These are phyloP conservation scores for Melanostoma mellinum DNA, from an alignment of 2,888 invertebrate genomes.

Conservation along the genomic window DNA sequence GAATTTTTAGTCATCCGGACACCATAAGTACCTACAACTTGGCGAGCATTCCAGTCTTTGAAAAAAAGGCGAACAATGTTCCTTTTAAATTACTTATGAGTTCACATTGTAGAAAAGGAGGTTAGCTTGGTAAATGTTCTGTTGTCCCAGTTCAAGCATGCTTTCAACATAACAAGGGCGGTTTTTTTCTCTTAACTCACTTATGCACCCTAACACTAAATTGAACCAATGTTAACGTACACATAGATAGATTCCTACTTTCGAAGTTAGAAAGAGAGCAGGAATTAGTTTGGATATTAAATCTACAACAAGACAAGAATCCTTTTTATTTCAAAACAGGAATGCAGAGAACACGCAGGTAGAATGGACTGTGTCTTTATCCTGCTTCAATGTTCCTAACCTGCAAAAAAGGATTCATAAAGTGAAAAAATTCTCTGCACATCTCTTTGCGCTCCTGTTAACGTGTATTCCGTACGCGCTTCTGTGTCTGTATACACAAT, in stretches of 20 bases:
- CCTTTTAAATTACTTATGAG: too few relatives aligned
- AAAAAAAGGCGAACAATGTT: background rate
- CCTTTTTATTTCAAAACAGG: slow-evolving; percentile 13
- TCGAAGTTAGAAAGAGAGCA: slow-evolving; percentile 9
- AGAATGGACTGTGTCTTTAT: background rate
- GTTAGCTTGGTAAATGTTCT: background rate
- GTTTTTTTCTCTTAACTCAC: slow-evolving; percentile 32
- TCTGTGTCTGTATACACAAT: slow-evolving; percentile 22
- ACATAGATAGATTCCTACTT: too few relatives aligned
- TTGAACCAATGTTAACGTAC: background rate
- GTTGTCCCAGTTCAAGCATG: slow-evolving; percentile 45
- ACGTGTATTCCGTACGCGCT: slow-evolving; percentile 48
- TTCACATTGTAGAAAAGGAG: background rate
- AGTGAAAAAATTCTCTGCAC: background rate
- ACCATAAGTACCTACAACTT: slow-evolving; percentile 34
- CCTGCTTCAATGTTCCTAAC: background rate
- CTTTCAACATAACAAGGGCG: slow-evolving; percentile 43
- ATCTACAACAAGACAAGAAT: too few relatives aligned
- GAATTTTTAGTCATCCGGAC: slow-evolving; percentile 67
- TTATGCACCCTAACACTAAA: background rate
- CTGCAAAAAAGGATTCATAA: background rate
- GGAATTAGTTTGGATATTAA: too few relatives aligned
- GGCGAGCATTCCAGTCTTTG: slow-evolving; percentile 48
- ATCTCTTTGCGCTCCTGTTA: slow-evolving; percentile 47
- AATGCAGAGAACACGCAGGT: slow-evolving; percentile 10